Conservation (phyloP, 2,113 vertebrate species). For the Esox niger region DNA sequence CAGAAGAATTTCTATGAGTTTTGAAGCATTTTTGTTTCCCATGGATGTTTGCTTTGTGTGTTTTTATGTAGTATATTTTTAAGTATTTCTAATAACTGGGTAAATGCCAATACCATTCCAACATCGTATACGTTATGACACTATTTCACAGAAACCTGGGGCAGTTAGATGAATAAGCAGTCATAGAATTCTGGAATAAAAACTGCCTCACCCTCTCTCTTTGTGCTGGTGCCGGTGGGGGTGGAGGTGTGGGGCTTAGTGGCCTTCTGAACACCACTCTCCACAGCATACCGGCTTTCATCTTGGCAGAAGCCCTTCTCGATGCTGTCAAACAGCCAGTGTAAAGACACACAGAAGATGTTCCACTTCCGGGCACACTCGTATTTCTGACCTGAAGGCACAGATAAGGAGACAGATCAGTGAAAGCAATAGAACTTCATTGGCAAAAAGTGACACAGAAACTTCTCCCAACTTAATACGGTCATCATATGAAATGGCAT, state of each 20-base stretch:
- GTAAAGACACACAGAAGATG: constrained; percentile 87
- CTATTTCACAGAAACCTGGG: no score
- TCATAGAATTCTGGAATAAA: no score
- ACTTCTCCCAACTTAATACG: background rate
- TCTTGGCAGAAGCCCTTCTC: constrained; percentile 94
- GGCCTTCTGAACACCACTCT: constrained; percentile 52
- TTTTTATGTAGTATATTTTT: no score
- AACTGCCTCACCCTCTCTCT: constrained; percentile 68
- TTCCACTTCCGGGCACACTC: constrained; percentile 97
- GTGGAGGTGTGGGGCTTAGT: constrained; percentile 83
- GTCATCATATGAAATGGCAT: background rate
- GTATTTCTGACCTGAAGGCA: constrained; percentile 90
- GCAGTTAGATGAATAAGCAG: no score
- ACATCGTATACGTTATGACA: no score
- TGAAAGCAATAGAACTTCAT: background rate
- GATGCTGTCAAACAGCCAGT: constrained; percentile 96
- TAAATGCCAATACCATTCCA: no score
- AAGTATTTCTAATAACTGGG: no score
- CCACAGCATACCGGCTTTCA: constrained; percentile 81
- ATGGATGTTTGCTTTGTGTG: no score
- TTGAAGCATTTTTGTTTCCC: background rate
- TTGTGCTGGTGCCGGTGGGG: constrained; percentile 72
- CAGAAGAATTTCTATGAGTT: background rate
- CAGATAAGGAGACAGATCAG: background rate
- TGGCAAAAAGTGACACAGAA: background rate